Evolutionary conservation across 2,797 vertebrate species (phyloP).

Genomic region (Spizella passerina): DNA sequence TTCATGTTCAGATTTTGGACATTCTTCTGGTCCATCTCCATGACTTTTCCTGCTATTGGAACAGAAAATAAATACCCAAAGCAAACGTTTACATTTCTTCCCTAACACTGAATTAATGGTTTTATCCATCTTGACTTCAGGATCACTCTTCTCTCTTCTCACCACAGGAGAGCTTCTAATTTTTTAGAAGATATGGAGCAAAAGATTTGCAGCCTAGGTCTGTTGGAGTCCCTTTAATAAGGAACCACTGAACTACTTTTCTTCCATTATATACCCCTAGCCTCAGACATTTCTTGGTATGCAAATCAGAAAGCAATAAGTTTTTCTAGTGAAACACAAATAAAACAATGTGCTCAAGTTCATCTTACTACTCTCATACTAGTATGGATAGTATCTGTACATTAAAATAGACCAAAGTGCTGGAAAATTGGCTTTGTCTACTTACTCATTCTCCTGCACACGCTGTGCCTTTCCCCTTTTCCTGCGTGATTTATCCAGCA

Average conservation of each 20-base stretch:
- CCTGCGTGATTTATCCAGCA: conserved; percentile 50
- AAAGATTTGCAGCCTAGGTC: background rate
- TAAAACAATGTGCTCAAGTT: background rate
- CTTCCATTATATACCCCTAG: background rate
- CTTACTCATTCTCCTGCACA: conserved; percentile 28
- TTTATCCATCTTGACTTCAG: background rate
- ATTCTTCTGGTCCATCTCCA: background rate
- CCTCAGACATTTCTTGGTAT: background rate
- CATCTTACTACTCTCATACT: background rate
- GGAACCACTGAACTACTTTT: background rate
- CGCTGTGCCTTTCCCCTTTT: background rate
- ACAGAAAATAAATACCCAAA: background rate
- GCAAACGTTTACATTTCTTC: background rate
- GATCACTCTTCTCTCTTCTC: background rate
- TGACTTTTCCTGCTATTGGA: background rate
- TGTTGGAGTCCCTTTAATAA: background rate
- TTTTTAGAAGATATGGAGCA: background rate
- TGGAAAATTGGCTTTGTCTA: background rate
- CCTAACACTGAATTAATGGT: background rate
- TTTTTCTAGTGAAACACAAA: background rate
- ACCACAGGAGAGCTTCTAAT: background rate
- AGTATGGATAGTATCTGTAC: background rate
- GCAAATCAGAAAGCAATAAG: background rate
- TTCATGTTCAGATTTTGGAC: background rate
- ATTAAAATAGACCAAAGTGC: background rate